These are phyloP conservation scores for Dicyrtoma fusca DNA, from an alignment of 2,888 invertebrate species.

Conservation along the genomic window DNA sequence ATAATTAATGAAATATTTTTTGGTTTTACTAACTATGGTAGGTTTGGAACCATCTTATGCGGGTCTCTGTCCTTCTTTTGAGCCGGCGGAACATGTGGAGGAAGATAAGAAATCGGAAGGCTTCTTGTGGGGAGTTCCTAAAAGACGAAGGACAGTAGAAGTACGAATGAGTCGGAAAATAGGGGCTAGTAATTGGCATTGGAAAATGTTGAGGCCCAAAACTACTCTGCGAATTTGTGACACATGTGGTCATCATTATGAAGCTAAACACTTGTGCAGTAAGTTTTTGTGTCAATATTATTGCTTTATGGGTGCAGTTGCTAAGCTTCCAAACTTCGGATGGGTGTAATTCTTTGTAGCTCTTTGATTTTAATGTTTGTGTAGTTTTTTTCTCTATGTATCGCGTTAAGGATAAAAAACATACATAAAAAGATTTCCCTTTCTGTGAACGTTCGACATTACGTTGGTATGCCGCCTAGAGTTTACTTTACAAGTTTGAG, in stretches of 20 bases:
- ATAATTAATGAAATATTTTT: neutral
- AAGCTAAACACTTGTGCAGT: slow-evolving; percentile 80
- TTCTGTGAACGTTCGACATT: no score
- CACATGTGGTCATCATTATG: slow-evolving; percentile 82
- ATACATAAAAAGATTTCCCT: no score
- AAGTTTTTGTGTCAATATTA: no score
- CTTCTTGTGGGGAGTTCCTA: slow-evolving; percentile 81
- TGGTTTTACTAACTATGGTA: neutral
- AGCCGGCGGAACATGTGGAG: slow-evolving; percentile 2
- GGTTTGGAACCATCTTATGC: slow-evolving; percentile 34
- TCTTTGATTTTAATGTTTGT: no score
- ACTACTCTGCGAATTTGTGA: slow-evolving; percentile 75
- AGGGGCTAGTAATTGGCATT: slow-evolving; percentile 69
- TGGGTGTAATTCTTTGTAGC: no score
- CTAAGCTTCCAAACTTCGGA: no score
- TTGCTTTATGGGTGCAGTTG: no score
- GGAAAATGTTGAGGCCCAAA: slow-evolving; percentile 74
- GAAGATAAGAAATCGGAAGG: slow-evolving; percentile 63
- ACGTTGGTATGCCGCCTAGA: no score
- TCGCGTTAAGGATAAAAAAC: no score
- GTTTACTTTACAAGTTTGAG: no score
- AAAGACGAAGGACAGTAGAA: slow-evolving; percentile 75
- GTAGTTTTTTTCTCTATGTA: no score
- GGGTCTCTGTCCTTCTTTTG: neutral
- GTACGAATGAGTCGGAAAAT: slow-evolving; percentile 73